Conservation (phyloP, 2,888 invertebrate species). For the Melinopterus prodromus region DNA sequence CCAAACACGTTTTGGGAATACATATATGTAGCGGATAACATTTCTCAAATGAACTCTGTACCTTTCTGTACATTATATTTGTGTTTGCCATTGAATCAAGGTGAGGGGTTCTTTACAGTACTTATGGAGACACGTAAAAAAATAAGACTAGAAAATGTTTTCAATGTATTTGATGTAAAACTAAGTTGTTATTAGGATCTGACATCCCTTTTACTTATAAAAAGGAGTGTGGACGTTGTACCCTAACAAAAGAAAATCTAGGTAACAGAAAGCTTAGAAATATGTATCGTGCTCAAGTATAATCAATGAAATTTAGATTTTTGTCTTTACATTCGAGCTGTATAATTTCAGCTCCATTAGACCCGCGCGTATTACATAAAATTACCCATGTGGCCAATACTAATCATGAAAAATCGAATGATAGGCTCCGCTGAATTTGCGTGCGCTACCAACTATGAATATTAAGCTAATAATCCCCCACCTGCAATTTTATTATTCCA, state of each 20-base stretch:
- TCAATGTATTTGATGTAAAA: too few relatives aligned
- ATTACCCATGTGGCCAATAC: slow-evolving; percentile 4
- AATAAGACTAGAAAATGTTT: too few relatives aligned
- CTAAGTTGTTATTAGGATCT: too few relatives aligned
- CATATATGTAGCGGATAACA: too few relatives aligned
- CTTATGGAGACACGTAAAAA: too few relatives aligned
- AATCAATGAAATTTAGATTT: neutral
- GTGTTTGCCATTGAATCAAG: too few relatives aligned
- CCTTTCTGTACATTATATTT: too few relatives aligned
- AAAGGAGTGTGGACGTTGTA: too few relatives aligned
- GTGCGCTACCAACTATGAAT: neutral
- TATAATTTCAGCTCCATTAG: neutral
- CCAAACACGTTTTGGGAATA: too few relatives aligned
- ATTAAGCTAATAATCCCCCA: neutral
- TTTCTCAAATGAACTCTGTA: too few relatives aligned
- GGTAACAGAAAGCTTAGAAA: neutral
- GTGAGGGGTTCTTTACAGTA: too few relatives aligned
- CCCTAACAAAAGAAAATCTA: neutral
- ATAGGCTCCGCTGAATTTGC: neutral
- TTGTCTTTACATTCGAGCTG: neutral
- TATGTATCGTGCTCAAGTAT: neutral
- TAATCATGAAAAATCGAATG: neutral
- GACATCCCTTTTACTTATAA: too few relatives aligned
- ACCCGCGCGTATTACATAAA: neutral
- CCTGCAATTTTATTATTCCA: neutral